These are phyloP conservation scores for Oreochromis niloticus DNA, from an alignment of 2,113 vertebrate genomes.

Conservation along the genomic window DNA sequence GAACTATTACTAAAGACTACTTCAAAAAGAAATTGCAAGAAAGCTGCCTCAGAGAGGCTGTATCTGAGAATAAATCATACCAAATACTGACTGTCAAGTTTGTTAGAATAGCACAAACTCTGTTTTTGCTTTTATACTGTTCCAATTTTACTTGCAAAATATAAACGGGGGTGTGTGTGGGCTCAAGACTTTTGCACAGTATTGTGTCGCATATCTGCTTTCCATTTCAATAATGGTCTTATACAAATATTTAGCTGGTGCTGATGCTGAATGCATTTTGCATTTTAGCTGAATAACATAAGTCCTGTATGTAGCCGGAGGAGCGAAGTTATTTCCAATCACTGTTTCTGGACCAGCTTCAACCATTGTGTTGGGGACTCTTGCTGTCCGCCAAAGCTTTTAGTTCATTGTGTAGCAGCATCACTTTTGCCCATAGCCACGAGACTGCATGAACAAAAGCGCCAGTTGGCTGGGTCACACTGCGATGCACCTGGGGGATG, in stretches of 20 bases:
- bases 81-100: not conserved
- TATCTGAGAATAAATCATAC: not conserved
- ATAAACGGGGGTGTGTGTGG: too few species aligned
- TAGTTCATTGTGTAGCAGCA: conserved; percentile 52
- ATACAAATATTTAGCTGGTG: not conserved
- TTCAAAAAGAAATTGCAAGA: not conserved
- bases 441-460: conserved; percentile 49
- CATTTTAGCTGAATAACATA: conserved; percentile 8
- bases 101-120: not conserved
- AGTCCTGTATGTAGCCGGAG: not conserved
- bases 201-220: not conserved
- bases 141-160: not conserved
- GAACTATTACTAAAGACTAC: not conserved
- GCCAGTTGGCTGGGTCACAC: conserved; percentile 51
- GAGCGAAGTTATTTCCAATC: conserved; percentile 30
- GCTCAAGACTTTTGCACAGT: not conserved
- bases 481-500: conserved; percentile 48
- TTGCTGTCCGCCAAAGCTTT: conserved; percentile 51
- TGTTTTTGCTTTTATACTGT: not conserved
- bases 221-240: not conserved
- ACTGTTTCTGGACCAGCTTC: conserved; percentile 10
- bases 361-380: conserved; percentile 39
- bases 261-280: not conserved
- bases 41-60: not conserved
- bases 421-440: conserved; percentile 45